Evolutionary conservation across 2,797 vertebrate genomes (phyloP), one percentile per base, ranked within the genome.

Genomic region (Sebastes hubbsi): DNA sequence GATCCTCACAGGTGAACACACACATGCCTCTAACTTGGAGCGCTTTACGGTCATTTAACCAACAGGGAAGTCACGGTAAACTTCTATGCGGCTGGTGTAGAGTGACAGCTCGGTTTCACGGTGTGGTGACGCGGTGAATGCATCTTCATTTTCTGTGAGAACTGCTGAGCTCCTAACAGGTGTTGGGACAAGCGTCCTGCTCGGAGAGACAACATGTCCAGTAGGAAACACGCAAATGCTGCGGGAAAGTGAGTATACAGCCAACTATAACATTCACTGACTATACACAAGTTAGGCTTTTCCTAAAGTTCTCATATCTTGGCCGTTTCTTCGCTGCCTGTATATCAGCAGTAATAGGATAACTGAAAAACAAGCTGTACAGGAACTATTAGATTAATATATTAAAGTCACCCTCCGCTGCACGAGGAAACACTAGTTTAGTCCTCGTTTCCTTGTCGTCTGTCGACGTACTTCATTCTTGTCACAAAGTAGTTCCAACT

Each of bases 171-270:
- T 81, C 29, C 69, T 52, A 64, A 82, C 92, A 94, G 93, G 93
- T 95, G 93, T 88, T 58, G 72, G 64, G 75, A 67, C 88, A 68
- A 83, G 63, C 30, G 61, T 34, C 18, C 25, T 42, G 82, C 77
- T 69, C 68, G 52, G 59, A 32, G 8, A 20, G 61, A 36, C 29
- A 32, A 65, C 91, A 96, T 96, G 96, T 96, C 95, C 90, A 91
- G 92, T 92, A 94, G 92, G 88, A 95, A 94, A 89, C 81, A 85
- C 60, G 87, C 92, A 87, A 82, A 83, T 93, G 90, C 87, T 74
- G 85, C 88, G 9, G 80, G 81, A 2, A 91, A 80, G 96, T 96
- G 87, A 96, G 95, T 95, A 42, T 42, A 61, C 14, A 3, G 1
- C 6, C 34, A n/a, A 12, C 64, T 25, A 42, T 42, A 5, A 12